A percentile compares a stretch with the other conserved stretches of the same genome.
Evolutionary conservation across 2,113 vertebrate species (phyloP).

Genomic region (Cyanoliseus patagonus): DNA sequence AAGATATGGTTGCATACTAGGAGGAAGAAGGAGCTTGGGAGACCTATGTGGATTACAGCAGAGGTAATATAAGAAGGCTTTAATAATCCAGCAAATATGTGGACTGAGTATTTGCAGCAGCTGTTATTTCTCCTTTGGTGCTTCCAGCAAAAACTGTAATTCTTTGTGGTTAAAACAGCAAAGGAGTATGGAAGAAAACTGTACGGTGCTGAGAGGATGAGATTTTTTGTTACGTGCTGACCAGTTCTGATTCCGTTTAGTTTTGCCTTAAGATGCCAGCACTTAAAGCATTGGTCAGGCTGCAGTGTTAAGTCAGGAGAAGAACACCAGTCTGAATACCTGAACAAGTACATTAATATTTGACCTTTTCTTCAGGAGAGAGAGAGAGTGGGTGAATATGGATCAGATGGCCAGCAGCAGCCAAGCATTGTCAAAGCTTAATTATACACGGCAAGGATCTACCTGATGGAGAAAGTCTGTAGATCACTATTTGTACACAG

Average conservation of each 20-base stretch:
- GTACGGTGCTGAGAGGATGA: not conserved
- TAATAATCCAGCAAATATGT: not conserved
- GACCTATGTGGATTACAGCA: not conserved
- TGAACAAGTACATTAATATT: not conserved
- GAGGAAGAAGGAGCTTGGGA: not conserved
- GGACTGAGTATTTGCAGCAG: not conserved
- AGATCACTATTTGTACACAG: not conserved
- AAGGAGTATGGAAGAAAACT: not conserved
- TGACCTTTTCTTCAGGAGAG: not conserved
- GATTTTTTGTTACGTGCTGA: fast-evolving
- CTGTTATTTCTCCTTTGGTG: not conserved
- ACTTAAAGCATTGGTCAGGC: not conserved
- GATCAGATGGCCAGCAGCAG: not conserved
- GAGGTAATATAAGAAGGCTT: not conserved
- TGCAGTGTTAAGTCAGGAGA: not conserved
- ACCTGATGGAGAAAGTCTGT: not conserved
- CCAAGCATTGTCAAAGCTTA: not conserved
- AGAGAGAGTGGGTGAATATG: not conserved
- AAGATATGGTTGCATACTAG: not conserved
- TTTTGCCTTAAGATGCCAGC: not conserved
- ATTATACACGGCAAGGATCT: not conserved
- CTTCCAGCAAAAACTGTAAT: not conserved
- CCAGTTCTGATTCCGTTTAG: not conserved
- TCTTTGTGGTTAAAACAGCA: not conserved
- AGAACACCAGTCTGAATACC: not conserved